These are phyloP conservation scores for Palythoa grandis DNA, from an alignment of 92 coral and sea anemone species.

Conservation along the genomic window DNA sequence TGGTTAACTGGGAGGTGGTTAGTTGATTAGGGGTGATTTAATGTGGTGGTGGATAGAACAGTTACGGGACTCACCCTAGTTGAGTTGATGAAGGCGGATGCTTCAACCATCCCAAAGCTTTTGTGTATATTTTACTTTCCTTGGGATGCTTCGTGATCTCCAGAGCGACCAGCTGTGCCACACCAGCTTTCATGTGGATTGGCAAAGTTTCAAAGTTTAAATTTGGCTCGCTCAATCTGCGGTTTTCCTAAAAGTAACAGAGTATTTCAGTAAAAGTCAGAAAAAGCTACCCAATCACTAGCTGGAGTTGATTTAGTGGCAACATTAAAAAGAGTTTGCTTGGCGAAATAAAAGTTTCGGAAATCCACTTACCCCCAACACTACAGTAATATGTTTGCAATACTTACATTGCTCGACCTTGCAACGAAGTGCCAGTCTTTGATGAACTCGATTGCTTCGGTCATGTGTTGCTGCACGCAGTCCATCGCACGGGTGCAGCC, in stretches of 20 bases:
- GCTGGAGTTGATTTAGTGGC: neutral
- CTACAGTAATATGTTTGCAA: neutral
- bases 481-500: slow-evolving; percentile 96
- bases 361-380: too few relatives aligned
- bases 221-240: slow-evolving; percentile 87
- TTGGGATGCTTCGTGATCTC: slow-evolving; percentile 92
- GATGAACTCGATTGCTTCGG: slow-evolving; percentile 91
- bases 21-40: neutral
- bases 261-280: too few relatives aligned
- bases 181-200: slow-evolving; percentile 91
- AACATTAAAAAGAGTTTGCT: neutral
- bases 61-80: slow-evolving; percentile 76
- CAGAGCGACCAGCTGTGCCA: slow-evolving; percentile 90
- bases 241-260: slow-evolving; percentile 66
- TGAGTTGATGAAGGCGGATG: slow-evolving; percentile 92
- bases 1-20: too few relatives aligned
- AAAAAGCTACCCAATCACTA: neutral
- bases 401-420: slow-evolving; percentile 77
- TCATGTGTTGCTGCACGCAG: slow-evolving; percentile 81
- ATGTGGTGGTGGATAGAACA: neutral
- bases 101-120: slow-evolving; percentile 89
- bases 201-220: slow-evolving; percentile 86
- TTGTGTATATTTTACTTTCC: slow-evolving; percentile 86
- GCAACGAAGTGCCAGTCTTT: slow-evolving; percentile 96
- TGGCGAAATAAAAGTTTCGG: neutral